Base-by-base conservation (phyloP, 2,797 vertebrate genomes). In the Chaetodon trifasciatus region DNA sequence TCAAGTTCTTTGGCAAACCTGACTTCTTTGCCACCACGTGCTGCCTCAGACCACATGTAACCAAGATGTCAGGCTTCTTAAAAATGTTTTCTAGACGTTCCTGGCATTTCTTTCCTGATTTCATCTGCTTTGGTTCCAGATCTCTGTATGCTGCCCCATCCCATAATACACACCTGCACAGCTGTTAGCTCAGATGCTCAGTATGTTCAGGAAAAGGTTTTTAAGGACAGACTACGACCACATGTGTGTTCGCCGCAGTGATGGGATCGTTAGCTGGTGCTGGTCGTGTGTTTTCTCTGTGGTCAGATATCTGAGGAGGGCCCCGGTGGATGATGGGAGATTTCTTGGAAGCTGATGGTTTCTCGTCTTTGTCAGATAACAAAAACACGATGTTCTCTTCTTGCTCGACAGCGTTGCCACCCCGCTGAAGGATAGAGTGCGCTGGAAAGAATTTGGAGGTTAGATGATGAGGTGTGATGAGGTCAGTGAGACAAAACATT, bases 331-430 rank as follows among this genome's bases (percentile, higher is more conserved):
- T 12, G 28, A 35, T n/a, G 46, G 0, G 47, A 19, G 47, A 15
- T 60, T 66, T 32, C 28, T 11, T 32, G 23, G 55, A 60, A 37
- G 52, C 39, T 39, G 42, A 13, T 3, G 28, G 28, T 5, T 46
- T n/a, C 6, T 49, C 1, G 46, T 63, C 28, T 62, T 77, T 61
- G 49, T 71, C 55, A 61, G 56, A 5, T 24, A 66, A 50, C 47
- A 56, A 60, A 74, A 16, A 67, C 24, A 49, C 0, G 37, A 71
- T 50, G 76, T 11, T 62, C n/a, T 62, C n/a, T 5, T 23, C 35
- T 42, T 23, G 15, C 21, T 57, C 23, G 19, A 3, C 52, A 1
- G 11, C 2, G 46, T 11, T 21, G 47, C 44, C 58, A 8, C 0
- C 19, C 1, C 21, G 60, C 1, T 56, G 61, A 62, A 23, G 15